These are phyloP conservation scores for Lagocephalus sceleratus DNA, from an alignment of 2,797 vertebrate species.

Conservation along the genomic window DNA sequence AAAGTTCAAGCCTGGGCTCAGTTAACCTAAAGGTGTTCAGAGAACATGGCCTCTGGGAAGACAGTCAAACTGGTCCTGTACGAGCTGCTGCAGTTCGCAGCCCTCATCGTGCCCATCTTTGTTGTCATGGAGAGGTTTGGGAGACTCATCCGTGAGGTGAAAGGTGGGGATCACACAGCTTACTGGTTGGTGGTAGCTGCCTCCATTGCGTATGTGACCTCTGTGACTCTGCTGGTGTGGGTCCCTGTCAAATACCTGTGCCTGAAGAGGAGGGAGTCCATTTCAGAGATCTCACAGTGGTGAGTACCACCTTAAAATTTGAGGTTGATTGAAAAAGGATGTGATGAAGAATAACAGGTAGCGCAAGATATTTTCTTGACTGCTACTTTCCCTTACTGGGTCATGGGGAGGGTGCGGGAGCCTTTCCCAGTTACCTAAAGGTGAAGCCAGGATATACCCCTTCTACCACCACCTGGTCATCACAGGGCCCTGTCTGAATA, in stretches of 20 bases:
- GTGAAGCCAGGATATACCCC: too few relatives aligned
- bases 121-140: conserved; percentile 75
- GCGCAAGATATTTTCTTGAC: too few relatives aligned
- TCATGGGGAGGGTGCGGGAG: too few relatives aligned
- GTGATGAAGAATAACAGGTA: neutral
- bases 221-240: conserved; percentile 81
- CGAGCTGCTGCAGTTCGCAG: conserved; percentile 75
- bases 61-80: conserved; percentile 76
- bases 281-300: conserved; percentile 73
- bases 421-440: too few relatives aligned
- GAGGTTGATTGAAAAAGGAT: too few relatives aligned
- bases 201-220: conserved; percentile 79
- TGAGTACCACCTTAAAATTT: conserved; percentile 62
- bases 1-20: conserved; percentile 24
- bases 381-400: too few relatives aligned
- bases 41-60: conserved; percentile 66
- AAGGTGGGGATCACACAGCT: conserved; percentile 31
- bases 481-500: too few relatives aligned
- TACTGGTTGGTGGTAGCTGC: conserved; percentile 84
- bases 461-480: too few relatives aligned
- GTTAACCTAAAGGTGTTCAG: conserved; percentile 23
- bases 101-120: conserved; percentile 56
- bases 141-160: conserved; percentile 40
- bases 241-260: conserved; percentile 80
- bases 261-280: conserved; percentile 60